Evolutionary conservation across 2,113 vertebrate genomes (phyloP), one percentile per base, ranked within the genome.

Genomic region (Carassius auratus): DNA sequence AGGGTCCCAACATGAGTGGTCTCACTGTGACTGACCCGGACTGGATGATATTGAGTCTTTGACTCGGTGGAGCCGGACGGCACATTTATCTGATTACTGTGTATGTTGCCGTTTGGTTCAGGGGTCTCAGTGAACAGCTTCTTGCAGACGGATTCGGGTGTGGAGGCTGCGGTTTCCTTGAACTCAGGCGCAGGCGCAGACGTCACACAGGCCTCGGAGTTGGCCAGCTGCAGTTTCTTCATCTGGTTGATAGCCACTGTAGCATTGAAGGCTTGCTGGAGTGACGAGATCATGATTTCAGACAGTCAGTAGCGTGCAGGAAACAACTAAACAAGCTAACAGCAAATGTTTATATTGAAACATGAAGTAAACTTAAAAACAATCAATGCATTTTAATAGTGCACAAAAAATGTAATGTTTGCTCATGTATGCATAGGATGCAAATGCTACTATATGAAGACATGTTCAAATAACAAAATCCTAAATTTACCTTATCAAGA

Each of bases 201-300:
- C 12, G 4, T 17, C 64, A 90, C 86, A 0, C 84, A 84, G 0
- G 90, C 69, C 82, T 62, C 92, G 0, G 89, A 93, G 26, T 94
- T 90, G 9, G 93, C 96, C 94, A 95, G 95, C 87, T 99, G 97
- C 9, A 99, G 94, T 90, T 97, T 99, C 93, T 90, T 96, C 97
- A 99, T 98, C 93, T 99, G 97, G 87, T 96, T 96, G 64, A 99
- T 97, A 10, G 96, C 97, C 0, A 96, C 94, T 0, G 97, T 92
- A 0, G 97, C 97, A 0, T 99, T 99, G 90, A 96, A 96, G 84
- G 97, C 97, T 97, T 97, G 97, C 98, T 99, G 91, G 14, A 87
- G 42, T 9, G 87, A 6, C 38, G 42, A 90, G 13, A 69, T 19
- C 13, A 50, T 13, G 23, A 48, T 38, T 52, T 82, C 23, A 52